Evolutionary conservation across 2,797 vertebrate genomes (phyloP).

Genomic region (Xenops minutus): DNA sequence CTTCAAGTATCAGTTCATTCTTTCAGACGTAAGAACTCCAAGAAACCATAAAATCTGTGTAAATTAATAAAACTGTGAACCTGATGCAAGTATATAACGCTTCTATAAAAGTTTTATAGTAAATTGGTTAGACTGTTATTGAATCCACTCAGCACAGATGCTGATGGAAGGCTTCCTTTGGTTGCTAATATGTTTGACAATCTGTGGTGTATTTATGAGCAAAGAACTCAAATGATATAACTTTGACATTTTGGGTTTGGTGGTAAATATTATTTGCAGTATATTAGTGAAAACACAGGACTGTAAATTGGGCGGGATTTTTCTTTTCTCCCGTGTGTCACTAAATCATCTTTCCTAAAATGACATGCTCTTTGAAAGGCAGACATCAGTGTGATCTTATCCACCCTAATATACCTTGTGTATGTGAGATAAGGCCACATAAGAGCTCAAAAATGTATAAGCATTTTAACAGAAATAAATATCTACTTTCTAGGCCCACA

Average conservation of each 20-base stretch:
- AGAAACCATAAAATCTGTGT: constrained; percentile 63
- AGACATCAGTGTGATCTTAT: neutral
- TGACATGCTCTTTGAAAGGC: neutral
- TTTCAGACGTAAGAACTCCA: constrained; percentile 39
- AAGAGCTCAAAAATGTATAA: neutral
- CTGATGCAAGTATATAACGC: constrained; percentile 54
- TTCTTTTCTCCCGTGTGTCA: neutral
- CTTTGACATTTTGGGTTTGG: neutral
- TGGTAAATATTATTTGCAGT: neutral
- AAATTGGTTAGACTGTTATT: constrained; percentile 51
- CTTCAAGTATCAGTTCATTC: constrained; percentile 36
- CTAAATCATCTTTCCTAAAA: neutral
- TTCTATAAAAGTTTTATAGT: constrained; percentile 60
- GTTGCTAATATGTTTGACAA: neutral
- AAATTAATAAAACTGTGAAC: constrained; percentile 63
- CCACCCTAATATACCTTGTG: neutral
- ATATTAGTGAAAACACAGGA: neutral
- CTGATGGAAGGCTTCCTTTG: constrained; percentile 26
- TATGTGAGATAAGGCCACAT: neutral
- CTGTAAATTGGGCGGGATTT: neutral
- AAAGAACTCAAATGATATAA: neutral
- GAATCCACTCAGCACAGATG: constrained; percentile 41
- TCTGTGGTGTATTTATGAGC: neutral
- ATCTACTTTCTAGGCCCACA: neutral
- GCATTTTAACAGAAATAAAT: neutral